Conservation (phyloP, 2,888 invertebrate species). For the Mimachlamys varia region DNA sequence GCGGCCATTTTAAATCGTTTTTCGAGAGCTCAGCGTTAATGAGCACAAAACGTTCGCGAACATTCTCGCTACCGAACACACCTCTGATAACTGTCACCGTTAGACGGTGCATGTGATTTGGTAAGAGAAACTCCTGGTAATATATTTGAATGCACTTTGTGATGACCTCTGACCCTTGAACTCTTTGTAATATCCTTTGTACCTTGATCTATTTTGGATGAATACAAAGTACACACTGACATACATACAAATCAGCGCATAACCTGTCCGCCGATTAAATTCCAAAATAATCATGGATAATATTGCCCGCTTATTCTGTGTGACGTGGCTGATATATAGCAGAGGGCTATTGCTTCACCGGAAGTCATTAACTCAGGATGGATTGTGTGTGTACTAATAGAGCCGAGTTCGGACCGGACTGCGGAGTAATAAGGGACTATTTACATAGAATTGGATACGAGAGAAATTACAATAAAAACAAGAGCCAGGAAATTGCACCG, state of each 20-base stretch:
- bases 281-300: constrained; percentile 11
- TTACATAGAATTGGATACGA: neutral
- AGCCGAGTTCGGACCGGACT: neutral
- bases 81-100: too few relatives aligned
- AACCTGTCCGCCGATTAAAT: neutral
- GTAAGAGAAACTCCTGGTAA: too few relatives aligned
- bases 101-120: too few relatives aligned
- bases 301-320: neutral
- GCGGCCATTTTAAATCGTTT: too few relatives aligned
- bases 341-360: neutral
- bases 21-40: too few relatives aligned
- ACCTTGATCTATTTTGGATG: neutral
- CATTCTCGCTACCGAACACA: too few relatives aligned
- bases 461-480: constrained; percentile 28
- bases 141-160: too few relatives aligned
- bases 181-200: too few relatives aligned
- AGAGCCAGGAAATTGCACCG: neutral
- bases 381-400: neutral
- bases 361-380: neutral
- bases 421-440: neutral
- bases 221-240: neutral
- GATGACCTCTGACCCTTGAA: too few relatives aligned
- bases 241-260: neutral
- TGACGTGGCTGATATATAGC: neutral
- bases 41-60: too few relatives aligned